A percentile compares a stretch with the other conserved stretches of the same genome.
These are phyloP conservation scores for Caenorhabditis sp. DNA, from an alignment of 2,888 invertebrate genomes.

Conservation along the genomic window DNA sequence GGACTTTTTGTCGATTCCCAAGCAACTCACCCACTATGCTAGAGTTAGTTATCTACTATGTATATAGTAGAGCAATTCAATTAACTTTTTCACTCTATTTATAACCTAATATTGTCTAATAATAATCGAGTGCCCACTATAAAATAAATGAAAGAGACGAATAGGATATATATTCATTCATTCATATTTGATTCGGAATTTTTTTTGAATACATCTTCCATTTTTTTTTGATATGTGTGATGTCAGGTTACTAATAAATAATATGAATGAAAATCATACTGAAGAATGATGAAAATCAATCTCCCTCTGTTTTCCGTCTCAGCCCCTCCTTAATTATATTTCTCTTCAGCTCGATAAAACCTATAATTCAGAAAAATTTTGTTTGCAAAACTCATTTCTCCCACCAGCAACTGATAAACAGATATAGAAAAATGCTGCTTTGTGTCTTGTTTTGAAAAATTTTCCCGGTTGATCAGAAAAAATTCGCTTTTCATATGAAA, in stretches of 20 bases:
- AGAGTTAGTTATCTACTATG: neutral
- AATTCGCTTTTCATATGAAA: neutral
- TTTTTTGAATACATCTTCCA: neutral
- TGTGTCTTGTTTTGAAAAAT: too few species aligned
- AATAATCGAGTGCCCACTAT: neutral
- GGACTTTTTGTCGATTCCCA: constrained; percentile 47
- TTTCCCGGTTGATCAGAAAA: too few species aligned
- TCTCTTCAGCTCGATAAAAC: too few species aligned
- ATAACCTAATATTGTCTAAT: neutral
- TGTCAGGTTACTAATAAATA: neutral
- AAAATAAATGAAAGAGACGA: too few species aligned
- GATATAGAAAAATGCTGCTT: too few species aligned
- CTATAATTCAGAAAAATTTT: too few species aligned
- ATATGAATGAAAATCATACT: neutral
- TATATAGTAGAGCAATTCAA: constrained; percentile 6
- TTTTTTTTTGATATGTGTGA: neutral
- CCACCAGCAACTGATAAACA: too few species aligned
- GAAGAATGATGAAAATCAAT: neutral
- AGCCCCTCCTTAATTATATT: too few species aligned
- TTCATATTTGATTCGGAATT: constrained; percentile 33
- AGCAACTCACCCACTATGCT: constrained; percentile 49
- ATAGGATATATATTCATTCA: constrained; percentile 8
- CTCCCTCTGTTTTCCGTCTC: neutral
- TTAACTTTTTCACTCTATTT: constrained; percentile 1
- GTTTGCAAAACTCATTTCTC: too few species aligned